phyloP scores from a whole-genome alignment of 2,113 vertebrate species.

The Junco hyemalis region DNA sequence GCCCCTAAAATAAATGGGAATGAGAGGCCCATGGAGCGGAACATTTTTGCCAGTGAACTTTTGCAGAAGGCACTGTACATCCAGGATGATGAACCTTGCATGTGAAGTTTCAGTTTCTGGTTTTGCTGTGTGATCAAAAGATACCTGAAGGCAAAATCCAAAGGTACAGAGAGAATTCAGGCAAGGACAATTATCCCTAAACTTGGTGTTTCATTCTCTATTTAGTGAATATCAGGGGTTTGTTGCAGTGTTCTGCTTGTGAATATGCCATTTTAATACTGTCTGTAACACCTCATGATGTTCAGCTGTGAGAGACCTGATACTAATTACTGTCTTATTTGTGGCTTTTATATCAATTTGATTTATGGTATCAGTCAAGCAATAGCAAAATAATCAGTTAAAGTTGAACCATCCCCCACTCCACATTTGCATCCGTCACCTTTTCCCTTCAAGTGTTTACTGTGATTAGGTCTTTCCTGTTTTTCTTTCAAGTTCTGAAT shows the following conservation, averaged over 20 bases:
- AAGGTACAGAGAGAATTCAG: fast-evolving
- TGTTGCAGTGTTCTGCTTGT: background rate
- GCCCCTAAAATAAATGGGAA: background rate
- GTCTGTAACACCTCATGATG: background rate
- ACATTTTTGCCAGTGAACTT: background rate
- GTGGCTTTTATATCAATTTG: background rate
- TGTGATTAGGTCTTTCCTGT: constrained; percentile 49
- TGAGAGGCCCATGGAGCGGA: background rate
- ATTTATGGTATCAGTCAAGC: background rate
- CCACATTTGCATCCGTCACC: background rate
- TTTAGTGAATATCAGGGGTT: background rate
- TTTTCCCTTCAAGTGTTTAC: constrained; percentile 31
- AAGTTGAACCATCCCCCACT: background rate
- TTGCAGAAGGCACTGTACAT: background rate
- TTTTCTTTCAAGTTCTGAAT: constrained; percentile 14
- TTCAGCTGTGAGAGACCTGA: background rate
- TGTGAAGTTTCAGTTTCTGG: background rate
- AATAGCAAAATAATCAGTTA: background rate
- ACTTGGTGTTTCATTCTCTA: background rate
- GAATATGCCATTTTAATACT: background rate
- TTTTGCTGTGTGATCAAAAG: background rate
- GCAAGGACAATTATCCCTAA: background rate
- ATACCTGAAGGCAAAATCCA: background rate
- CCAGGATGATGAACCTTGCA: background rate
- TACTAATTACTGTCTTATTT: background rate